Evolutionary conservation across 2,797 vertebrate genomes (phyloP).

Genomic region (Gymnocypris eckloni): DNA sequence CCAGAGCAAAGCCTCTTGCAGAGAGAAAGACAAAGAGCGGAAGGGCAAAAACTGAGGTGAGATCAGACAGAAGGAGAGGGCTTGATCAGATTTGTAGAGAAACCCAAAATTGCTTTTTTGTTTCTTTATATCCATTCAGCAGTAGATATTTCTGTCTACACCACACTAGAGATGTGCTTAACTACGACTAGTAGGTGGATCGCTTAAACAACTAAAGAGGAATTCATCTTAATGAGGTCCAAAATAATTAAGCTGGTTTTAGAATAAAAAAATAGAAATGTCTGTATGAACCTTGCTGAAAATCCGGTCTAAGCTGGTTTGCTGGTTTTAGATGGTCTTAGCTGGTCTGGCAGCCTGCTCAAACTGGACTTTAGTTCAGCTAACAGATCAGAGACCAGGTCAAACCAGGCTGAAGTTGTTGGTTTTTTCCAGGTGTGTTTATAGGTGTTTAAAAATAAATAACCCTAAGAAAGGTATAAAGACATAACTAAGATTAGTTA

Average conservation of each 20-base stretch:
- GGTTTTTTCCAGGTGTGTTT: too few species aligned
- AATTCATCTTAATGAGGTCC: neutral
- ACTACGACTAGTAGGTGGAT: neutral
- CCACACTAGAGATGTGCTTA: neutral
- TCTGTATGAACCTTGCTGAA: neutral
- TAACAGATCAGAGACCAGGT: too few species aligned
- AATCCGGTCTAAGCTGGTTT: neutral
- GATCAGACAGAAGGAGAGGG: slow-evolving; percentile 30
- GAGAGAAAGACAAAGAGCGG: slow-evolving; percentile 45
- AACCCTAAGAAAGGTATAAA: too few species aligned
- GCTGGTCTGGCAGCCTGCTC: neutral
- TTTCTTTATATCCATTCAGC: slow-evolving; percentile 19
- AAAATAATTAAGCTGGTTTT: neutral
- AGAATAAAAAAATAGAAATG: neutral
- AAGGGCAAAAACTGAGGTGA: slow-evolving; percentile 35
- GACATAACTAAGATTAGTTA: neutral
- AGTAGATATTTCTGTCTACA: slow-evolving; percentile 22
- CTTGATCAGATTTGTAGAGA: slow-evolving; percentile 42
- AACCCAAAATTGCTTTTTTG: slow-evolving; percentile 42
- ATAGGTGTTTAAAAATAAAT: too few species aligned
- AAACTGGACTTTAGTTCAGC: too few species aligned
- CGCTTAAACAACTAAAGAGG: neutral
- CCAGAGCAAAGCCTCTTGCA: slow-evolving; percentile 47
- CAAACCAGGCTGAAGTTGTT: neutral
- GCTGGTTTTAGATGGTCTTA: neutral